These are phyloP conservation scores for Pyrochroa serraticornis DNA, from an alignment of 2,888 invertebrate species.

Conservation along the genomic window DNA sequence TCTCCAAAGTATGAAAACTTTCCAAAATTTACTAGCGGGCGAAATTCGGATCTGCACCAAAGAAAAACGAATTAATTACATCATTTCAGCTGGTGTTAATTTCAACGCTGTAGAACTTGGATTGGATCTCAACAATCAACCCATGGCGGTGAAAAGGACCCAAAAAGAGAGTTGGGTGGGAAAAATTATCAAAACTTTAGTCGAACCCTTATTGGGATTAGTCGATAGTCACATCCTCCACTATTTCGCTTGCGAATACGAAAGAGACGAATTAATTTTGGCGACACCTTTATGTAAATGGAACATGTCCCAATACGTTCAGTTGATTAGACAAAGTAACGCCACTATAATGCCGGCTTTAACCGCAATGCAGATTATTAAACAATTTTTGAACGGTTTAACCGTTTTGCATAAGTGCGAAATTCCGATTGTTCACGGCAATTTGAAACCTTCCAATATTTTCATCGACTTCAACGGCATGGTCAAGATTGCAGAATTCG, in stretches of 20 bases:
- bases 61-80: slow-evolving; percentile 41
- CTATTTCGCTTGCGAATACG: slow-evolving; percentile 49
- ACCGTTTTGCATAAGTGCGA: slow-evolving; percentile 51
- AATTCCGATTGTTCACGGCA: slow-evolving; percentile 55
- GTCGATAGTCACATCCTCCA: slow-evolving; percentile 47
- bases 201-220: slow-evolving; percentile 47
- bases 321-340: slow-evolving; percentile 43
- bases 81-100: slow-evolving; percentile 50
- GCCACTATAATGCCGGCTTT: slow-evolving; percentile 37
- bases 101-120: slow-evolving; percentile 55
- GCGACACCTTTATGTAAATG: slow-evolving; percentile 55
- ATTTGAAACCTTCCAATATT: slow-evolving; percentile 58
- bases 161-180: slow-evolving; percentile 40
- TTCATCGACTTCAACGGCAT: slow-evolving; percentile 54
- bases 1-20: slow-evolving; percentile 19
- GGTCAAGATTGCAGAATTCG: slow-evolving; percentile 56
- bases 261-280: slow-evolving; percentile 48
- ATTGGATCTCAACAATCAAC: slow-evolving; percentile 46
- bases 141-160: slow-evolving; percentile 48
- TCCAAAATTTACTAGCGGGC: slow-evolving; percentile 38
- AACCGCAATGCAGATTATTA: slow-evolving; percentile 43
- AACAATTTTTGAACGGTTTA: slow-evolving; percentile 47
- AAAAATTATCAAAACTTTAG: slow-evolving; percentile 42
- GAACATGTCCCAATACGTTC: slow-evolving; percentile 54
- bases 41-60: slow-evolving; percentile 43